These are phyloP conservation scores for Prionace glauca DNA, from an alignment of 2,797 vertebrate species.

Conservation along the genomic window DNA sequence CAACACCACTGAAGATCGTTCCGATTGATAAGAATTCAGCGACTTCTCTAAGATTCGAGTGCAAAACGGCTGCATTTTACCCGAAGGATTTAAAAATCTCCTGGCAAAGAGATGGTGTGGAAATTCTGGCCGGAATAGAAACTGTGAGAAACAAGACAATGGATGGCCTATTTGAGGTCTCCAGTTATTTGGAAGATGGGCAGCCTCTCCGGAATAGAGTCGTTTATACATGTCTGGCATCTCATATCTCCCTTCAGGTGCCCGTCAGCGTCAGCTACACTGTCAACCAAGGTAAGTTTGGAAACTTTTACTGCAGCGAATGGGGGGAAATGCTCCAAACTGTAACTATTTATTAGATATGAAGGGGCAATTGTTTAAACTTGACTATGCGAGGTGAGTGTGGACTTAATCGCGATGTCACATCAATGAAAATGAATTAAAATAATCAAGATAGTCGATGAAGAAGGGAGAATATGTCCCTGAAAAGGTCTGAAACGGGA, in stretches of 20 bases:
- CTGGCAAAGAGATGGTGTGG: background rate
- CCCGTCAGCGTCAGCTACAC: background rate
- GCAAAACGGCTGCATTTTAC: constrained; percentile 10
- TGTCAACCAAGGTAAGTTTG: background rate
- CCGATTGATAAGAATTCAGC: background rate
- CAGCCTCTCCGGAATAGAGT: background rate
- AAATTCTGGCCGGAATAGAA: background rate
- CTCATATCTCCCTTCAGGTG: background rate
- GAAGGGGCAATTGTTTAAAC: background rate
- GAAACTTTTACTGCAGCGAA: background rate
- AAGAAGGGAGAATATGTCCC: background rate
- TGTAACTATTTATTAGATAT: background rate
- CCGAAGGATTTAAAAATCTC: background rate
- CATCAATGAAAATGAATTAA: background rate
- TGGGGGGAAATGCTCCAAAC: too few relatives aligned
- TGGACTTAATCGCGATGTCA: background rate
- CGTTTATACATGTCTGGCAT: background rate
- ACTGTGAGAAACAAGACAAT: background rate
- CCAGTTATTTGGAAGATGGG: background rate
- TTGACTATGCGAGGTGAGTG: too few relatives aligned
- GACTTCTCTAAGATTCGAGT: background rate
- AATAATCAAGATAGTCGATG: background rate
- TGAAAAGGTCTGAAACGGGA: background rate
- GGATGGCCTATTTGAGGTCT: background rate
- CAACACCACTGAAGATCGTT: background rate